Evolutionary conservation across 2,113 vertebrate species (phyloP).

Genomic region (Zosterops hypoxanthus): DNA sequence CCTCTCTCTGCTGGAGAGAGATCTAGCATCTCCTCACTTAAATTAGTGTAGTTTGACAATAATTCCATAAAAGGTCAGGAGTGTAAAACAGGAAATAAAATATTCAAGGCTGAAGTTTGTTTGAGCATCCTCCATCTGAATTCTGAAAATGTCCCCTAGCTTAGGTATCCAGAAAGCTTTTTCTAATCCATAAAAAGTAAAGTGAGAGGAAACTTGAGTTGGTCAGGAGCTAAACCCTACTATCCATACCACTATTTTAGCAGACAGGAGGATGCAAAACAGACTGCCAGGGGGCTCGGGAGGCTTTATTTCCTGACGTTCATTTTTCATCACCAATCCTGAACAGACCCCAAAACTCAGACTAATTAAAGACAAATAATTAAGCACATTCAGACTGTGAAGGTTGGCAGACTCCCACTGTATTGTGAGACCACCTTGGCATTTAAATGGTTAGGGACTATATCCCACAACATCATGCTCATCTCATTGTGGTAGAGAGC

Average conservation of each 20-base stretch:
- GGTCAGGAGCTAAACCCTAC: not conserved
- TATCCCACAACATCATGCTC: slow-evolving; percentile 91
- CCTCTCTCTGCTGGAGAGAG: not conserved
- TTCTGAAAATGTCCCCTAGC: not conserved
- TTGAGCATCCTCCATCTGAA: not conserved
- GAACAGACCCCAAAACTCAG: slow-evolving; percentile 70
- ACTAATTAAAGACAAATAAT: slow-evolving; percentile 81
- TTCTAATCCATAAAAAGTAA: not conserved
- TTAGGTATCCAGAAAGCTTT: not conserved
- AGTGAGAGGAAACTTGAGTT: not conserved
- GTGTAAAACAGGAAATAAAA: not conserved
- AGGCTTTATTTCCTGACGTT: slow-evolving; percentile 31
- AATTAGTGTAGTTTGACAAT: not conserved
- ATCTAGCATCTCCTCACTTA: not conserved
- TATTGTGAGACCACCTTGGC: slow-evolving; percentile 84
- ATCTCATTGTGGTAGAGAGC: slow-evolving; percentile 98
- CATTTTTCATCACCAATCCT: slow-evolving; percentile 59
- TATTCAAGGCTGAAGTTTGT: not conserved
- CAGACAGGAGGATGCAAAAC: not conserved
- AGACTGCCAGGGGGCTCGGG: not conserved
- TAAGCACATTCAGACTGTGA: slow-evolving; percentile 70
- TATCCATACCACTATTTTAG: not conserved
- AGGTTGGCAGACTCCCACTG: slow-evolving; percentile 73
- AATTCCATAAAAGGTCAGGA: not conserved
- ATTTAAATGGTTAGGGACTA: slow-evolving; percentile 88